Evolutionary conservation across 2,888 invertebrate species (phyloP), one percentile per base, ranked within the genome.

Genomic region (Heliconius ethilla): DNA sequence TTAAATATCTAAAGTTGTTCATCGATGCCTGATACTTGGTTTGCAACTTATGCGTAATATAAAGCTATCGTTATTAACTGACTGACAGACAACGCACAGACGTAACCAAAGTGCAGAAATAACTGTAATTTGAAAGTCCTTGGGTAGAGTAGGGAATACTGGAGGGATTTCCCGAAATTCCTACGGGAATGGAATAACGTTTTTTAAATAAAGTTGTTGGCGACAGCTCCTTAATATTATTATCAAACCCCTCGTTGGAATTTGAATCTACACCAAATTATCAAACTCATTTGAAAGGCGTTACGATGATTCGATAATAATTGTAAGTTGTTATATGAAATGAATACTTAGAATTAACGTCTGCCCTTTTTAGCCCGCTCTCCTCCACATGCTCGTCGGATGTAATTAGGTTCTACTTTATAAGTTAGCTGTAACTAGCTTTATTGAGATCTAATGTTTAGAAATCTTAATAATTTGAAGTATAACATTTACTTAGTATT

Each of bases 321-420:
- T 37, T 40, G 13, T 40, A 67, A 67, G 67, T 67, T 40, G n/a
- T 67, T 67, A 67, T 11, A 37, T 40, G n/a, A 67, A 67, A 37
- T 67, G n/a, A 67, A 67, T 67, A 37, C 40, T 22, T 11, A 67
- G 11, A 67, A 67, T 37, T n/a, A 67, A 27, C 62, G 25, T 15
- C 3, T 37, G 66, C 15, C 67, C 40, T 1, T 40, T 66, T 67
- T 40, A 13, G 13, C 67, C 67, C 25, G 6, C 37, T 40, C 37
- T 25, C 13, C 67, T n/a, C 67, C 67, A 25, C 40, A 40, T 13
- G 40, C 67, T n/a, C 67, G 1, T 67, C 13, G 11, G 9, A 67
- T 25, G n/a, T 67, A n/a, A 37, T 40, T n/a, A 9, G 22, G 40
- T 40, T 37, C n/a, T 67, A 67, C 25, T 25, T 67, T 22, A 40